phyloP scores from a whole-genome alignment of 2,888 invertebrate species.

The Heliconius ethilla region DNA sequence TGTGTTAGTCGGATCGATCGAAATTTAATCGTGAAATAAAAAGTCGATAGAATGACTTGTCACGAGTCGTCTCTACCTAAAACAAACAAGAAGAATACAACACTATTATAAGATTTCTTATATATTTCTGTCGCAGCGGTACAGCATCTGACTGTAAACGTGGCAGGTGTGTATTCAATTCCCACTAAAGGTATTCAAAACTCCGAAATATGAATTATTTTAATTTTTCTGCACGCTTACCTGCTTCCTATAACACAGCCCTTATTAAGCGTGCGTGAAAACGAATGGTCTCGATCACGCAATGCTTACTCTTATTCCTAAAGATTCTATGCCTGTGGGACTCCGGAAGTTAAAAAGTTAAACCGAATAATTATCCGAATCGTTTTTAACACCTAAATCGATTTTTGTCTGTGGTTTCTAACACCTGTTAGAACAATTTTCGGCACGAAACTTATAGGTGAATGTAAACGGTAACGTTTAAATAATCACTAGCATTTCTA shows the following conservation, averaged over 20 bases:
- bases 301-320: slow-evolving; percentile 37
- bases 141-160: not conserved
- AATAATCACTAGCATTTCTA: not conserved
- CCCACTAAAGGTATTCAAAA: not conserved
- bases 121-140: not conserved
- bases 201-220: too few species aligned
- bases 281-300: slow-evolving; percentile 42
- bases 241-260: slow-evolving; percentile 12
- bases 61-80: too few species aligned
- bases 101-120: too few species aligned
- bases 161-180: not conserved
- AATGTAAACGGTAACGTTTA: slow-evolving; percentile 2
- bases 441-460: slow-evolving; percentile 33
- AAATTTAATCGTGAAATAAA: too few species aligned
- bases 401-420: slow-evolving; percentile 40
- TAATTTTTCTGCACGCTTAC: slow-evolving; percentile 17
- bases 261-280: slow-evolving; percentile 41
- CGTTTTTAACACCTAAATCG: slow-evolving; percentile 40
- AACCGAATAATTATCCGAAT: slow-evolving; percentile 26
- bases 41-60: too few species aligned
- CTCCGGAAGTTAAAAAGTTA: slow-evolving; percentile 38
- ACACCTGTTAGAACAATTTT: slow-evolving; percentile 41
- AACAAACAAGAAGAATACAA: too few species aligned
- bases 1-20: too few species aligned
- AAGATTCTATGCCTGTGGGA: slow-evolving; percentile 31